Base-by-base conservation (phyloP, 64 coral and sea anemone genomes). In the Montipora foliosa region DNA sequence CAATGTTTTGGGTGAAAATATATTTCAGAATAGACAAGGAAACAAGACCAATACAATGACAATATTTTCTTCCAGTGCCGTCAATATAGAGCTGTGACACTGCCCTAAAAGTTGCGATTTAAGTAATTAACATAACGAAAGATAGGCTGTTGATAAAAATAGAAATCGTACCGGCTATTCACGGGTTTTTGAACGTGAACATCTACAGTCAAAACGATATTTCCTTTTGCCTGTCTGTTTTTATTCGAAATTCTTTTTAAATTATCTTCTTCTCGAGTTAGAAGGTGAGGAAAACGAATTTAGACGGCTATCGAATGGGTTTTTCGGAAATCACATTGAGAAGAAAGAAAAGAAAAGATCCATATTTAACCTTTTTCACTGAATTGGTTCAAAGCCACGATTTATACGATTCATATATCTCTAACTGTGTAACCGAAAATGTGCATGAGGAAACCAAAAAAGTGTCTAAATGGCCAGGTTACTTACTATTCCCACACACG, bases 131-230 rank as follows among this genome's bases (percentile, higher is more conserved):
- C 69, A 73, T 73, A 25, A 76, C 29, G 22, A 76, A 76, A 76
- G 2, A 76, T 76, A 76, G 4, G 74, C 74, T 76, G 24, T 76
- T 76, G 9, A 46, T 76, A 12, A 76, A 76, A 76, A 76, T 76
- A 76, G 74, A 76, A 76, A 45, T 76, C 74, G 74, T 37, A 76
- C 74, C 11, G 14, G 60, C 60, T 64, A 76, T 76, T 76, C 74
- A 76, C 74, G 60, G 22, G 74, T 76, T 76, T 7, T 44, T 76
- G 12, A 44, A 76, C 8, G 22, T 64, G 22, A 76, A 76, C 74
- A 76, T 76, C 74, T 76, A 11, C 74, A 44, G 21, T 76, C 74
- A 76, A 76, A 76, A 15, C 24, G 74, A 76, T 45, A 45, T 45
- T 76, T 76, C 8, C 74, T 46, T 76, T 76, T 37, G 24, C 10